Conservation (phyloP, 2,113 vertebrate species). For the Centropus bengalensis region DNA sequence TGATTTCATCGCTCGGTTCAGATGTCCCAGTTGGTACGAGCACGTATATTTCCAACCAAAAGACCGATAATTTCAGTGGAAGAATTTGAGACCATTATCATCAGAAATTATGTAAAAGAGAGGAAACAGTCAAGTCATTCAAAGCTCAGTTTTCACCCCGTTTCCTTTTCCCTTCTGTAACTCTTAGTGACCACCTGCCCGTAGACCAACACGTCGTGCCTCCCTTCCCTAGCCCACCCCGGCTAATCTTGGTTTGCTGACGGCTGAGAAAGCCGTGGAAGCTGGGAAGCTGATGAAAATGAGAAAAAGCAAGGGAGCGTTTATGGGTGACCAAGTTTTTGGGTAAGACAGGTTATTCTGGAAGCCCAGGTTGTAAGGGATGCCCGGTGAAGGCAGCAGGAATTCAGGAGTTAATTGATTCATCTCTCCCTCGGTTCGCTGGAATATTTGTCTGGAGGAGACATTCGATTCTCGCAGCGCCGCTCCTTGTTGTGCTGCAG, state of each 20-base stretch:
- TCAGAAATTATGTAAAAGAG: not conserved
- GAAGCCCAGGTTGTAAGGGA: not conserved
- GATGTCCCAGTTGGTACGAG: not conserved
- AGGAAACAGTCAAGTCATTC: not conserved
- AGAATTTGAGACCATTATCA: not conserved
- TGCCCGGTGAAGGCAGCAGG: not conserved
- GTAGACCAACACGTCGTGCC: not conserved
- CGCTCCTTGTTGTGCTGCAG: not conserved
- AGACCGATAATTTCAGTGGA: not conserved
- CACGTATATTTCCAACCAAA: not conserved
- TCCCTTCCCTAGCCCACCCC: not conserved
- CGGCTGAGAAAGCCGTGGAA: not conserved
- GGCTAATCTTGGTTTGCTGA: not conserved
- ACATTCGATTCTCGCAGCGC: not conserved
- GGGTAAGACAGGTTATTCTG: not conserved
- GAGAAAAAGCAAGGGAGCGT: not conserved
- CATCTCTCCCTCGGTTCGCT: not conserved
- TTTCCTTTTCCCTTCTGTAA: not conserved
- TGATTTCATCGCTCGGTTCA: constrained; percentile 32
- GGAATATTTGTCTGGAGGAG: not conserved
- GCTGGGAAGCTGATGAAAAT: not conserved
- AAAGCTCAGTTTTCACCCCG: not conserved
- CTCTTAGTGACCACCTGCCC: not conserved
- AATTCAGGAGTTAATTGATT: not conserved
- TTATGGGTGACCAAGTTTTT: not conserved